Conservation (phyloP, 2,797 vertebrate species). For the Telmatherina bonti region DNA sequence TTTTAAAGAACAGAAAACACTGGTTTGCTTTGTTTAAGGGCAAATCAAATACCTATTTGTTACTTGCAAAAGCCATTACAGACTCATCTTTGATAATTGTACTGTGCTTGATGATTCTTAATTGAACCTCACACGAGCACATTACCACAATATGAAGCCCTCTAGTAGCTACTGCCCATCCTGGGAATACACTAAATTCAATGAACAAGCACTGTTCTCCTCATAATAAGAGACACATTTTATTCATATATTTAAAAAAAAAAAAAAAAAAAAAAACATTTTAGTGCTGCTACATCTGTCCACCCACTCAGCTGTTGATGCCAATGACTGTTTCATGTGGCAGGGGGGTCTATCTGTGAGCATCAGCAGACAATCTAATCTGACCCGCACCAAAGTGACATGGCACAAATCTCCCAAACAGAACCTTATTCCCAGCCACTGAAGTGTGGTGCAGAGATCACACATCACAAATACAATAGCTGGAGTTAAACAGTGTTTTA, state of each 20-base stretch:
- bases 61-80: conserved; percentile 28
- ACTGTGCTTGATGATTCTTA: conserved; percentile 24
- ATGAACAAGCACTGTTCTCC: conserved; percentile 37
- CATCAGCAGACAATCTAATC: conserved; percentile 45
- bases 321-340: conserved; percentile 57
- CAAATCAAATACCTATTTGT: conserved; percentile 23
- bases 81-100: conserved; percentile 29
- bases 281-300: conserved; percentile 47
- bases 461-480: conserved; percentile 18
- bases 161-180: conserved; percentile 25
- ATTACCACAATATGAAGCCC: conserved; percentile 13
- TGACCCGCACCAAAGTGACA: conserved; percentile 27
- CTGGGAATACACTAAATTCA: conserved; percentile 27
- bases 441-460: conserved; percentile 27
- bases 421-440: conserved; percentile 13
- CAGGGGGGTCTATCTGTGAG: conserved; percentile 41
- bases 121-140: conserved; percentile 10
- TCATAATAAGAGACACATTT: conserved; percentile 43
- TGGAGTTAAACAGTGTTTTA: conserved; percentile 29
- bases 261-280: too few relatives aligned
- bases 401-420: conserved; percentile 34
- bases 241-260: too few relatives aligned
- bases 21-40: neutral
- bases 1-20: too few relatives aligned
- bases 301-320: conserved; percentile 34